Evolutionary conservation across 2,797 vertebrate species (phyloP), one percentile per base, ranked within the genome.

Genomic region (Xiphophorus birchmanni): DNA sequence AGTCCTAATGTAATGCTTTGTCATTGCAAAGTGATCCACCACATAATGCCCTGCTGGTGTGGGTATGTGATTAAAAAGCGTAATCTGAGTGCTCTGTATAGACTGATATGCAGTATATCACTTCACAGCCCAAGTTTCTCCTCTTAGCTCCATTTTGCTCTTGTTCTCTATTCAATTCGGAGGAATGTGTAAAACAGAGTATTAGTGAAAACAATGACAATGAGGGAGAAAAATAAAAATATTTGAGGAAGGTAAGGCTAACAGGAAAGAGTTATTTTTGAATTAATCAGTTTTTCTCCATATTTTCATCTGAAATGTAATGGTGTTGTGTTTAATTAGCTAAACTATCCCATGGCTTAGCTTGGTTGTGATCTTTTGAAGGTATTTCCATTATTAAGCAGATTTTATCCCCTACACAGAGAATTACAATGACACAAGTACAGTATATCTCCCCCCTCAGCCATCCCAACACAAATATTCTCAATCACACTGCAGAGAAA

Each of bases 1-100:
- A 60, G 80, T 65, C 82, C 81, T 81, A 87, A 92, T 87, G 88
- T 76, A 88, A 85, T 84, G 91, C 94, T 84, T 84, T 12, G 88
- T 93, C 92, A 88, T 54, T 84, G 92, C 88, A 90, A 92, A 90
- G 85, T 84, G 89, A 94, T 90, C 89, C 87, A 80, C 78, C 80
- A 60, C 75, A 72, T 86, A 85, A 91, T 84, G 87, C 87, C 79
- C 82, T 44, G 82, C 84, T 86, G 90, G 84, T 84, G 87, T 87
- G 83, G 82, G 86, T 84, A 86, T 93, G 90, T 92, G 94, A 93
- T 94, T 93, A 93, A 93, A 92, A 92, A 84, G 92, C 75, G 83
- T 90, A 91, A 94, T 93, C 80, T 74, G 93, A 93, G 92, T 82
- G 76, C 58, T 87, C 88, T 75, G 77, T 87, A 89, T 84, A 35